Conservation (phyloP, 2,113 vertebrate species). For the Charina bottae region DNA sequence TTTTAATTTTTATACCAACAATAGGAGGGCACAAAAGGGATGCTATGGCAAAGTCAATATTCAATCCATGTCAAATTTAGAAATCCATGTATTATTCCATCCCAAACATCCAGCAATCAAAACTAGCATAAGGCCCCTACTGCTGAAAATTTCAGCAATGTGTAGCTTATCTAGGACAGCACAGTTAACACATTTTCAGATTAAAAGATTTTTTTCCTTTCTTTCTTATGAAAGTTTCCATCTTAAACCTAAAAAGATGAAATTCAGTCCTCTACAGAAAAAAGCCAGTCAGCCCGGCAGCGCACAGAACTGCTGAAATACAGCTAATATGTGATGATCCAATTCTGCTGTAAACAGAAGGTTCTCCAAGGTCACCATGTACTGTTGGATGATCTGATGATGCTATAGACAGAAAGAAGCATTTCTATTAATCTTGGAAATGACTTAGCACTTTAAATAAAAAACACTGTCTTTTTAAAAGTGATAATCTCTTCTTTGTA, state of each 20-base stretch:
- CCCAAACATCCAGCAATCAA: constrained; percentile 53
- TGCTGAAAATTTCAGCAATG: constrained; percentile 60
- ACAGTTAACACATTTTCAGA: constrained; percentile 56
- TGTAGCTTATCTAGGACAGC: constrained; percentile 51
- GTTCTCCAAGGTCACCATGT: constrained; percentile 97
- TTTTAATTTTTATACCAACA: constrained; percentile 53
- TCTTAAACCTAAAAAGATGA: constrained; percentile 32
- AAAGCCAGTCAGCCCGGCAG: constrained; percentile 84
- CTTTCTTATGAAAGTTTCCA: constrained; percentile 53
- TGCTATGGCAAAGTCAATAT: constrained; percentile 61
- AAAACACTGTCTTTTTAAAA: neutral
- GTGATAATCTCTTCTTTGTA: neutral
- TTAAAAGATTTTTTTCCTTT: constrained; percentile 47
- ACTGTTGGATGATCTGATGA: constrained; percentile 96
- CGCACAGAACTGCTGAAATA: constrained; percentile 98
- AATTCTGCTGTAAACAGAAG: constrained; percentile 97
- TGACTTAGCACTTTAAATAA: neutral
- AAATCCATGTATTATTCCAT: constrained; percentile 49
- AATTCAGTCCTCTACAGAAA: constrained; percentile 52
- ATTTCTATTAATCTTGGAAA: neutral
- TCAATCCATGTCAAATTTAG: constrained; percentile 68
- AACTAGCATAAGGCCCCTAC: constrained; percentile 61
- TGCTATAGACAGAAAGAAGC: constrained; percentile 76
- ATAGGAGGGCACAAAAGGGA: constrained; percentile 48
- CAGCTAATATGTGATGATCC: constrained; percentile 94